phyloP scores from a whole-genome alignment of 2,797 vertebrate species.

The Gallinago stenura region DNA sequence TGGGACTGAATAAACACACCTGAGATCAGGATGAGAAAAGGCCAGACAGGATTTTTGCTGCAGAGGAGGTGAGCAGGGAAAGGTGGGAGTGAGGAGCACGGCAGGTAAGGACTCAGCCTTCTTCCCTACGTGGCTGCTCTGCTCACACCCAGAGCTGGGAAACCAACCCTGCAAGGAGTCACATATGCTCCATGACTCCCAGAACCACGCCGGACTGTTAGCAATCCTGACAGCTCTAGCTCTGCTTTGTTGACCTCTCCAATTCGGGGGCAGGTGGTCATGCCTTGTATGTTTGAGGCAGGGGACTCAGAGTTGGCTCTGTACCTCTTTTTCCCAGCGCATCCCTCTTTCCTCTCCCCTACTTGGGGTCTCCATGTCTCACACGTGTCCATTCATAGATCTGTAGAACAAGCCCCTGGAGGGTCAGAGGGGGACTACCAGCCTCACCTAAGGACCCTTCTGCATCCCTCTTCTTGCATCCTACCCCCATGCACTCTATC shows the following conservation, averaged over 20 bases:
- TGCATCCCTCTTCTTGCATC: background rate
- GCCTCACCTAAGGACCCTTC: background rate
- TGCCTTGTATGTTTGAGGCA: background rate
- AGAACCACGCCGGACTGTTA: accelerated
- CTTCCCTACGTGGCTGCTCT: background rate
- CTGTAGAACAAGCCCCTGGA: accelerated
- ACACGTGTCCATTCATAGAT: background rate
- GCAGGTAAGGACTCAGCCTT: background rate
- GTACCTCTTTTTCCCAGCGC: background rate
- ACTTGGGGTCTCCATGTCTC: background rate
- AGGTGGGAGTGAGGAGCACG: background rate
- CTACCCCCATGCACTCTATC: background rate
- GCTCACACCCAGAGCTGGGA: constrained; percentile 4
- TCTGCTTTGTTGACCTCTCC: background rate
- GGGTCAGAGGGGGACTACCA: background rate
- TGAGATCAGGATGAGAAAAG: background rate
- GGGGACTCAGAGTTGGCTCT: background rate
- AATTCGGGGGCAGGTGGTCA: background rate
- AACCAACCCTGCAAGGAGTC: background rate
- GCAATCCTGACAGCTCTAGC: background rate
- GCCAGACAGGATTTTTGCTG: background rate
- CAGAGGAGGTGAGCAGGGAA: background rate
- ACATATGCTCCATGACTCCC: background rate
- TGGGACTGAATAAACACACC: background rate
- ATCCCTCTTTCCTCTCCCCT: background rate